These are phyloP conservation scores for Anthoscopus minutus DNA, from an alignment of 2,113 vertebrate species.

Conservation along the genomic window DNA sequence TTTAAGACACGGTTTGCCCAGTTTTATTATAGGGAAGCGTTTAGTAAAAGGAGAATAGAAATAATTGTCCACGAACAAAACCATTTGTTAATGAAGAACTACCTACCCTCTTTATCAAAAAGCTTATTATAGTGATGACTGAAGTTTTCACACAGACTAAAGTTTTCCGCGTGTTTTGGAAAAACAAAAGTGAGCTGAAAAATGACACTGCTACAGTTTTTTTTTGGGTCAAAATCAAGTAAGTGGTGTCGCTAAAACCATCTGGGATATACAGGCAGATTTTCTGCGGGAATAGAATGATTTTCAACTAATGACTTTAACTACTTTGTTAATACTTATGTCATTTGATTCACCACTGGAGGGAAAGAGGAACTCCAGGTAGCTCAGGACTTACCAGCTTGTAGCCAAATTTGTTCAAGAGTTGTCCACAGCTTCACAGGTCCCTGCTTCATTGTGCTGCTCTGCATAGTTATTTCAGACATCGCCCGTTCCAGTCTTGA, in stretches of 20 bases:
- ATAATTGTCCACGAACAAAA: neutral
- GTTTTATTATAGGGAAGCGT: neutral
- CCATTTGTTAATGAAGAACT: neutral
- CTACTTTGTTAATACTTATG: neutral
- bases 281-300: neutral
- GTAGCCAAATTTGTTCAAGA: constrained; percentile 94
- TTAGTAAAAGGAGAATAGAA: neutral
- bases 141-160: neutral
- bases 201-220: neutral
- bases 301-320: neutral
- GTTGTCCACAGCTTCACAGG: constrained; percentile 89
- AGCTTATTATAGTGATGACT: neutral
- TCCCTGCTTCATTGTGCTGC: constrained; percentile 83
- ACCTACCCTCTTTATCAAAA: neutral
- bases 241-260: neutral
- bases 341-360: neutral
- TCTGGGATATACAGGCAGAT: neutral
- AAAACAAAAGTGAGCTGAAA: neutral
- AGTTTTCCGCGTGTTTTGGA: neutral
- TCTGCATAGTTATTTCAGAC: constrained; percentile 86
- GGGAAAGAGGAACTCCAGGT: neutral
- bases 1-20: neutral
- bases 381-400: constrained; percentile 80
- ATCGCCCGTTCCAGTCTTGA: constrained; percentile 92
- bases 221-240: neutral